Base-by-base conservation (phyloP, 2,888 invertebrate genomes). In the Metopia argyrocephala region DNA sequence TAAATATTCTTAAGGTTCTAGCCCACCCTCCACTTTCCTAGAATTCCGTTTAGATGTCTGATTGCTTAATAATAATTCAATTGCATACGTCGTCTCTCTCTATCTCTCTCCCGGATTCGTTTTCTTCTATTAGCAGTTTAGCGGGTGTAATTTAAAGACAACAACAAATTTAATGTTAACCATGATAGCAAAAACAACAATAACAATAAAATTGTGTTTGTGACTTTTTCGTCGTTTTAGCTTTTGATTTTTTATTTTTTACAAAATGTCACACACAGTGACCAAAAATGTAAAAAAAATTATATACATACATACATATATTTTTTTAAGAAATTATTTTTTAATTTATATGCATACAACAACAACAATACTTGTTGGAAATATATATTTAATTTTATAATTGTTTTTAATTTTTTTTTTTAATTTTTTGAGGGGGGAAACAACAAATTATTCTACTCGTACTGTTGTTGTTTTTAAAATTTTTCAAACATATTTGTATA, bases 91-190 rank as follows among this genome's bases (percentile, higher is more conserved):
- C 15, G 12, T 31, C 12, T 31, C 31, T 31, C 15, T 12, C 2
- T 4, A 12, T 12, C 38, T 12, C 38, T 15, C 56, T 38, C 48
- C 48, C 66, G 21, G 20, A 62, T 38, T 3, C 38, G 4, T 1
- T 79, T 76, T 64, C 38, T 68, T 45, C 69, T 57, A 68, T 68
- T 71, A 61, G 62, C 65, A 59, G 59, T 71, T 79, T 76, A 59
- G 62, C 48, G 56, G 65, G 71, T 52, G 56, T 48, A 74, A 68
- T 21, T n/a, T 45, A 79, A 65, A 66, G 54, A 64, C 74, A 50
- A 64, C 38, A 9, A 38, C 38, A 38, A 38, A n/a, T n/a, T n/a
- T n/a, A n/a, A n/a, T n/a, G n/a, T n/a, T n/a, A n/a, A n/a, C n/a
- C n/a, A n/a, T 38, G 50, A 28, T 38, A 65, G 59, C 31, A 7